Base-by-base conservation (phyloP, 2,888 invertebrate genomes). In the Orthosia cruda region DNA sequence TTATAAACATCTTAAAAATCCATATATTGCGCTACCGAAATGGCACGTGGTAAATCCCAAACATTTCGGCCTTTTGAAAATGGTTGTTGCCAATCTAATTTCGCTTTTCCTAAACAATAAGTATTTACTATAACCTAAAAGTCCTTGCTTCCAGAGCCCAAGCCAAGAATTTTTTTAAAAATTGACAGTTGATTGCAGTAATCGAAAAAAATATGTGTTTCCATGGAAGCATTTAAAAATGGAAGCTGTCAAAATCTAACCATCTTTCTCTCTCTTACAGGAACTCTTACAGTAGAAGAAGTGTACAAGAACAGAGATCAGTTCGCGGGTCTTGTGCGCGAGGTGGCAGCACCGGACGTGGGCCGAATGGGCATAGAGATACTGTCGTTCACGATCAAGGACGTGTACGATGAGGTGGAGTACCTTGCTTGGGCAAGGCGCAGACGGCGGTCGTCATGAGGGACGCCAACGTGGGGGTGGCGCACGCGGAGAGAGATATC, bases 321-420 rank as follows among this genome's bases (percentile, higher is more conserved):
- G 96, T 99, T 99, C 97, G 99, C 99, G 83, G 98, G 98, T 69
- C 97, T 99, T 89, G 99, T 99, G 54, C 98, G 99, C 90, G 99
- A 99, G 97, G 99, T 99, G 88, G 99, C 99, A 77, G 99, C 99
- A 15, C 99, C 99, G 87, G 99, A 99, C 97, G 99, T 99, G 81
- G 99, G 99, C 62, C 98, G 99, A 91, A 99, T 99, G 99, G 99
- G 99, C 91, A 99, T 99, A 96, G 99, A 99, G 97, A 99, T 99
- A 93, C 98, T 99, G 81, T 99, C 99, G 86, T 99, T 99, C 97
- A 99, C 99, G 91, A 99, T 99, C 97, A 99, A 99, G 97, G 99
- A 99, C 97, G 99, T 99, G 77, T 99, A 98, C 97, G 99, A 99
- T 97, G 98, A 99, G 94, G 99, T 99, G 73, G 99, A 99, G 96